Percentiles rank a stretch among this genome's conserved stretches.
These are phyloP conservation scores for Zosterops hypoxanthus DNA, from an alignment of 2,113 vertebrate genomes.

Conservation along the genomic window DNA sequence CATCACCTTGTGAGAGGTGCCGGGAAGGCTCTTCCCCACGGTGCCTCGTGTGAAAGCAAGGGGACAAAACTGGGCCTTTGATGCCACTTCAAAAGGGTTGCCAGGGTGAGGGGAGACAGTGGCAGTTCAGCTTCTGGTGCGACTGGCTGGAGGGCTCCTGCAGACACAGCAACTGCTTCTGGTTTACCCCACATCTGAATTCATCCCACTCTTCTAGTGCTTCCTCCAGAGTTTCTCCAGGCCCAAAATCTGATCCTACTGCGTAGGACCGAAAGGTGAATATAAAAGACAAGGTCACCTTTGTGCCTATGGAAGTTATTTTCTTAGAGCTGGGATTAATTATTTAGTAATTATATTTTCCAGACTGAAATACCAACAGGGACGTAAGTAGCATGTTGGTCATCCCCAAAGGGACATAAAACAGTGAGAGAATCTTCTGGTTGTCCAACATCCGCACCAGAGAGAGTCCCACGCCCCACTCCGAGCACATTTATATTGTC, in stretches of 20 bases:
- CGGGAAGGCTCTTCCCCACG: not conserved
- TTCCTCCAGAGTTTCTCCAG: not conserved
- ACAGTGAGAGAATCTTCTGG: conserved; percentile 51
- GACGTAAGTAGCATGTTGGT: conserved; percentile 4
- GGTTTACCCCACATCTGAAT: not conserved
- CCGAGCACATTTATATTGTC: not conserved
- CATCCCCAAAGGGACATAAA: conserved; percentile 58
- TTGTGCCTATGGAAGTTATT: conserved; percentile 40
- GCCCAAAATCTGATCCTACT: not conserved
- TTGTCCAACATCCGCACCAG: conserved; percentile 20
- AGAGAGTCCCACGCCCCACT: not conserved
- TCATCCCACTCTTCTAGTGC: not conserved
- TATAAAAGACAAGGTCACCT: conserved; percentile 54
- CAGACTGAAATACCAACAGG: conserved; percentile 13
- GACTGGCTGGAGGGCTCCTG: not conserved
- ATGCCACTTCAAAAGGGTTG: not conserved
- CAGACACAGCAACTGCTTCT: not conserved
- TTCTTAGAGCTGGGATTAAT: conserved; percentile 62
- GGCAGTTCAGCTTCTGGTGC: not conserved
- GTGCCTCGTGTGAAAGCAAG: not conserved
- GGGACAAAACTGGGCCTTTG: not conserved
- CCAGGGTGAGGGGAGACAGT: not conserved
- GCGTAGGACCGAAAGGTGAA: not conserved
- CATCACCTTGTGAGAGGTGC: not conserved
- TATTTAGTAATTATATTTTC: conserved; percentile 67